Evolutionary conservation across 2,113 vertebrate genomes (phyloP).

Genomic region (Chionis minor): DNA sequence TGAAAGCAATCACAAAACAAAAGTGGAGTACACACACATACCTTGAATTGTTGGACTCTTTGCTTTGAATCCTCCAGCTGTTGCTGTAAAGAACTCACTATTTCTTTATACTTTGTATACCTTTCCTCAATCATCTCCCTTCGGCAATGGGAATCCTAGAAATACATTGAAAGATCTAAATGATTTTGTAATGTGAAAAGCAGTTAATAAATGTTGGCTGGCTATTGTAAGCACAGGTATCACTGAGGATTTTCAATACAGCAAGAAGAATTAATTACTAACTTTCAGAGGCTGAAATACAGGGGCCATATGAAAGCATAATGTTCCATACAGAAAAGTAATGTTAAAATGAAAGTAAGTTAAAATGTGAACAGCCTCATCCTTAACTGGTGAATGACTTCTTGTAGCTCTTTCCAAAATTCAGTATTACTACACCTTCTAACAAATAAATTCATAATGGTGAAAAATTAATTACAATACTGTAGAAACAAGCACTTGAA

Average conservation of each 20-base stretch:
- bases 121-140: conserved; percentile 79
- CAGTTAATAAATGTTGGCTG: background rate
- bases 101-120: conserved; percentile 81
- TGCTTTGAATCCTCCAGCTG: conserved; percentile 83
- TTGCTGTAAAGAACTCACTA: conserved; percentile 81
- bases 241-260: background rate
- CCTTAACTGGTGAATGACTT: background rate
- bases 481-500: background rate
- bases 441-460: background rate
- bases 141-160: conserved; percentile 80
- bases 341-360: background rate
- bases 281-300: background rate
- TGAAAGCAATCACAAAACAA: background rate
- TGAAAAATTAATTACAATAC: background rate
- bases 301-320: background rate
- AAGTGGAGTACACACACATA: conserved; percentile 42
- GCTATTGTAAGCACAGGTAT: background rate
- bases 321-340: background rate
- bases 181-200: background rate
- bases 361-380: background rate
- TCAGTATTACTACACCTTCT: background rate
- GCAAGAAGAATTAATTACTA: background rate
- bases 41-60: conserved; percentile 78
- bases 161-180: conserved; percentile 20
- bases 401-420: background rate